Evolutionary conservation across 2,888 invertebrate genomes (phyloP), one percentile per base, ranked within the genome.

Genomic region (Epinotia brunnichana): DNA sequence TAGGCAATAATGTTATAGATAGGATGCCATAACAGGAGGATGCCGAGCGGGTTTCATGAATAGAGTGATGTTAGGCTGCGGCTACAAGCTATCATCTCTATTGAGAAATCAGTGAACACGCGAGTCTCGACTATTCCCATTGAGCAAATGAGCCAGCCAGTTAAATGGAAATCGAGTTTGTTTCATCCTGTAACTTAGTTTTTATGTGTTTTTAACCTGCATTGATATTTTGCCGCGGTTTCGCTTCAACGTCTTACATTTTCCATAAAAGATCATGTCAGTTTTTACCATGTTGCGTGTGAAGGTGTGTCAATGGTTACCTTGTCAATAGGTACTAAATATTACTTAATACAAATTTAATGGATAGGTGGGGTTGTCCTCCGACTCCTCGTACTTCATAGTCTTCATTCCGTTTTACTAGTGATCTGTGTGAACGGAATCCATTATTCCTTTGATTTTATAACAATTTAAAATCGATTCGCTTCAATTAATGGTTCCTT

Each of bases 1-100:
- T 73, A 63, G 69, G 68, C 83, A 86, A 90, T 86, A 89, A 88
- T 90, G 88, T 89, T 85, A 87, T 87, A 89, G 85, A 87, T 83
- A 81, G 62, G 82, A 81, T 76, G 80, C 87, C 87, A 85, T 88
- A 89, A 87, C 86, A 85, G 87, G 89, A 83, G 78, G 80, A 83
- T 76, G 79, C 78, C 77, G 79, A 84, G 83, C 86, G 80, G 83
- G 90, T 91, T 90, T 90, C 90, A 84, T 88, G 78, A 69, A 56
- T 57, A 81, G 79, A 75, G 75, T 66, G 66, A 79, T 77, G 78
- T 78, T 73, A 77, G 76, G 73, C 59, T 73, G 74, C 35, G 70
- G 73, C 77, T 75, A 70, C 79, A 66, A 53, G 35, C 67, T 61
- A 73, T 73, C 68, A 57, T 62, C 61, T 68, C 17, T 69, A 69